Evolutionary conservation across 2,113 vertebrate genomes (phyloP).

Genomic region (Lamprotornis superbus): DNA sequence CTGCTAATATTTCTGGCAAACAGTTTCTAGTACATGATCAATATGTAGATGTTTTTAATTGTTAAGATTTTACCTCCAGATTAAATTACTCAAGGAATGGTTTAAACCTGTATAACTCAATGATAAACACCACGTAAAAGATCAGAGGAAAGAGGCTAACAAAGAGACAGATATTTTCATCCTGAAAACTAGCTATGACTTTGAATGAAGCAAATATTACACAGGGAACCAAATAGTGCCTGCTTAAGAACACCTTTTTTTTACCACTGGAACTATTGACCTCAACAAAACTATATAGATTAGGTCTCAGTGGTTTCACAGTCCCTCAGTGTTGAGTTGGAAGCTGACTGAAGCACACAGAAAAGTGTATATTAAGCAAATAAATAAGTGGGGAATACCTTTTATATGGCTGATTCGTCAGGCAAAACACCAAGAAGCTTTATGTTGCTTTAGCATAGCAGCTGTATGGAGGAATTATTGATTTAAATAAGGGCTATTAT

Average conservation of each 20-base stretch:
- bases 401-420: neutral
- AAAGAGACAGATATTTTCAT: neutral
- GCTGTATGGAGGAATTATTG: neutral
- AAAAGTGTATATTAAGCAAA: neutral
- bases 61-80: neutral
- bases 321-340: neutral
- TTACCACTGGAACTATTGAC: neutral
- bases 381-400: neutral
- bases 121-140: neutral
- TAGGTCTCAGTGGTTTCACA: neutral
- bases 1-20: neutral
- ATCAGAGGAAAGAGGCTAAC: neutral
- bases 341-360: neutral
- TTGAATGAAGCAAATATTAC: neutral
- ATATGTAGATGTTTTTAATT: neutral
- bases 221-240: neutral
- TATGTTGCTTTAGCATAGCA: neutral
- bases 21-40: neutral
- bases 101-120: neutral
- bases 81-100: neutral
- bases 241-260: neutral
- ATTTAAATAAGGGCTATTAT: neutral
- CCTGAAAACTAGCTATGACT: neutral
- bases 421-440: neutral
- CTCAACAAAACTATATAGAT: neutral